These are phyloP conservation scores for Oncorhynchus tshawytscha DNA, from an alignment of 2,113 vertebrate species.

Conservation along the genomic window DNA sequence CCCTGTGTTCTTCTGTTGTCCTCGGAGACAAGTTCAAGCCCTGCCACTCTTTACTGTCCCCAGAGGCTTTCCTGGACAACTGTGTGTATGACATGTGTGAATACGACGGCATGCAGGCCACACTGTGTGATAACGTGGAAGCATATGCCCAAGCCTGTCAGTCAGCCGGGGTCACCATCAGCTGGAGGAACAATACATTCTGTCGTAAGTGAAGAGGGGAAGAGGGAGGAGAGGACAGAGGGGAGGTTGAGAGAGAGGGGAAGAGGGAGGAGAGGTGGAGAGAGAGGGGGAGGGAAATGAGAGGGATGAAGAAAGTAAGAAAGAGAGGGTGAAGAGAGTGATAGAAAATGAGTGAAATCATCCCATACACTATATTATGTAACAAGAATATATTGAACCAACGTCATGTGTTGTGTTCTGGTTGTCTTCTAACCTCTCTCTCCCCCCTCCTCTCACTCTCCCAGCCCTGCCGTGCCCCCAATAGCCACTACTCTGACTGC, in stretches of 20 bases:
- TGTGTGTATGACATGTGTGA: conserved; percentile 80
- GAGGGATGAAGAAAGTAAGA: background rate
- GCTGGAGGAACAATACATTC: conserved; percentile 84
- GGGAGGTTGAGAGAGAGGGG: too few species aligned
- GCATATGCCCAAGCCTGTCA: conserved; percentile 77
- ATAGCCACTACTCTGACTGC: conserved; percentile 79
- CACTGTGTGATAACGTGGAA: conserved; percentile 78
- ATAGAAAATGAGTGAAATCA: too few species aligned
- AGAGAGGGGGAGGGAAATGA: background rate
- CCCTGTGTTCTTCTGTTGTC: conserved; percentile 60
- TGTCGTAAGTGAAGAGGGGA: conserved; percentile 74
- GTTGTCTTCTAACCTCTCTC: background rate
- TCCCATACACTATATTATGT: too few species aligned
- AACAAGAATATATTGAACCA: background rate
- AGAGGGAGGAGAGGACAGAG: background rate
- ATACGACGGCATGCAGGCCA: conserved; percentile 68
- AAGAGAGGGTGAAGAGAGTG: background rate
- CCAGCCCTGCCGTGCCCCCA: conserved; percentile 76
- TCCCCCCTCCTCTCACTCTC: background rate
- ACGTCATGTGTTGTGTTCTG: background rate
- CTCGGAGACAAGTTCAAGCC: conserved; percentile 59
- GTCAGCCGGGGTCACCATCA: conserved; percentile 68
- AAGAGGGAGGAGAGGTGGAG: too few species aligned
- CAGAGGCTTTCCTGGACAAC: conserved; percentile 67
- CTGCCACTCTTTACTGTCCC: conserved; percentile 65